Evolutionary conservation across 2,888 invertebrate species (phyloP), one percentile per base, ranked within the genome.

Genomic region (Cylindroiulus punctatus): DNA sequence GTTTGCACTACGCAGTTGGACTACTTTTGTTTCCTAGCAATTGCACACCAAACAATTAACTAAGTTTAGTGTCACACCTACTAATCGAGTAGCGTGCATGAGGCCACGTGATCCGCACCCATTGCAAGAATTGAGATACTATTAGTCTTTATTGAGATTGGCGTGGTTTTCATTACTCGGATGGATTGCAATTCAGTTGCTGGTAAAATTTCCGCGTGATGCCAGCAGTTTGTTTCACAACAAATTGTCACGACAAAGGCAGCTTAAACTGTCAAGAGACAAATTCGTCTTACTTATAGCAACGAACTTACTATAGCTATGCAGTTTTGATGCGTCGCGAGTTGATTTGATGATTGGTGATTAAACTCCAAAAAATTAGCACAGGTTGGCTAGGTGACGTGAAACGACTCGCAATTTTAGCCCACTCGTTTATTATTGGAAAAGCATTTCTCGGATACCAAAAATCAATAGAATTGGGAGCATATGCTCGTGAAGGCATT

Each of bases 391-490:
- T 65, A 65, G 65, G 65, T 65, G 65, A 65, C 26, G 7, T 65
- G 65, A 65, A 65, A 65, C n/a, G 65, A 65, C 22, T 65, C 8
- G 65, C 26, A 26, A 65, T 65, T 65, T 65, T 65, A 65, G 65
- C 65, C 10, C 65, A 65, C 65, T 65, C 26, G 10, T 22, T 22
- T 65, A 65, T 65, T 65, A 65, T 65, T 65, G 65, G 65, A 65
- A 65, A 65, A 65, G 65, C 65, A 65, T 65, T 65, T 65, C 65
- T 65, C n/a, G 65, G 65, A 65, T 65, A 65, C 65, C 65, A 26
- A 65, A 65, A 65, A 65, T 65, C 65, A 65, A 65, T 65, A 65
- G 65, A 4, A 52, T n/a, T 10, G n/a, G 52, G 44, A 44, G 52
- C 52, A n/a, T n/a, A n/a, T 52, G 52, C 52, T 52, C 52, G 52